Base-by-base conservation (phyloP, 2,797 vertebrate species). In the Hoplostethus mediterraneus region DNA sequence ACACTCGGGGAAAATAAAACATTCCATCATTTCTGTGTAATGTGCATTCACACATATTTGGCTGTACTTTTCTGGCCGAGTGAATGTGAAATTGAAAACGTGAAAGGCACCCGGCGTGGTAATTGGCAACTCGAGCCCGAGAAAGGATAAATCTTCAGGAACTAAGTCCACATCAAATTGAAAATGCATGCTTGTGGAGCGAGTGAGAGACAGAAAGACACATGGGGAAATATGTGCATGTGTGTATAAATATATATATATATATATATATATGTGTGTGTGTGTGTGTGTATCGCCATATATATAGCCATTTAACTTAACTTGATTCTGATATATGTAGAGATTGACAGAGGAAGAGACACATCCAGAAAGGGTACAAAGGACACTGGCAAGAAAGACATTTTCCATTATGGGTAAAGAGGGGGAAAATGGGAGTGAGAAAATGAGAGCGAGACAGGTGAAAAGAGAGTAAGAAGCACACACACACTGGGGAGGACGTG, bases 51-150 rank as follows among this genome's bases (percentile, higher is more conserved):
- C 54, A 73, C 70, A 81, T 79, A 67, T 83, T 81, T 75, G 71
- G 65, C 36, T 61, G 84, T 73, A 66, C 61, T 80, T 85, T 80
- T 86, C 63, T 42, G 55, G 60, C 67, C 71, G 63, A 78, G 72
- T 77, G 72, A 84, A 85, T 87, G 80, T 83, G 80, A 89, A 87
- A 87, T 79, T 0, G 55, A 77, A 78, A 86, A 90, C 73, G 58
- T 59, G 77, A 78, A 21, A 73, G 77, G 75, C 76, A 72, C 76
- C 80, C 77, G 75, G 31, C 63, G 11, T 68, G 60, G 80, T 85
- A 87, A 89, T 80, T 49, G 86, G 77, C 69, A 65, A 78, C 75
- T 74, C 47, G 5, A 70, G 76, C 70, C 63, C 47, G 5, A 73
- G 77, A 71, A 17, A 57, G 53, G 58, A 71, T 67, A 82, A 82